Evolutionary conservation across 53 echinoderm and acorn worm genomes (phyloP).

Genomic region (Paracentrotus lividus): DNA sequence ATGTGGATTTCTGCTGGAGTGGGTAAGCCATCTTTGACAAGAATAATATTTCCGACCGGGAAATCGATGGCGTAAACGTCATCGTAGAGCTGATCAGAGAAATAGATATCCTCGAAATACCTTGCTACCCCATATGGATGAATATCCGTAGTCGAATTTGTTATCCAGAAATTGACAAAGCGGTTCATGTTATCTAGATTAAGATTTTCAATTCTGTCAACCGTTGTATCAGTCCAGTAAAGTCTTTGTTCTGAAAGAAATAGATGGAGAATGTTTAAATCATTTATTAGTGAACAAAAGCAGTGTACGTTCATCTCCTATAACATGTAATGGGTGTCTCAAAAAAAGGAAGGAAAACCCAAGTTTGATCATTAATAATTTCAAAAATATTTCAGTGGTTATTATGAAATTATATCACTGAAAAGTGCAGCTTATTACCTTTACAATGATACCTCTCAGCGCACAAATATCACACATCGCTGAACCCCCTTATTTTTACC

Average conservation of each 20-base stretch:
- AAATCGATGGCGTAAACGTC: background rate
- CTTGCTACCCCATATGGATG: background rate
- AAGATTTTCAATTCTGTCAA: background rate
- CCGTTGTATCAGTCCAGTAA: conserved; percentile 18
- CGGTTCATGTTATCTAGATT: background rate
- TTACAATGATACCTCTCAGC: too few species aligned
- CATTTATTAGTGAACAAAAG: too few species aligned
- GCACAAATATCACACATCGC: too few species aligned
- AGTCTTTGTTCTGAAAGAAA: background rate
- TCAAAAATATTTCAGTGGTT: too few species aligned
- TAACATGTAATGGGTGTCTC: too few species aligned
- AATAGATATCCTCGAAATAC: conserved; percentile 13
- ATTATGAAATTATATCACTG: too few species aligned
- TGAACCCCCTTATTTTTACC: too few species aligned
- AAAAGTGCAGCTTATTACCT: too few species aligned
- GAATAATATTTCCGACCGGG: background rate
- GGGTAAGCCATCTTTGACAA: background rate
- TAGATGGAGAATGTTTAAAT: too few species aligned
- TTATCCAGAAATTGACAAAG: background rate
- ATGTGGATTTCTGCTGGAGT: background rate
- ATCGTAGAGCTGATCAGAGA: background rate
- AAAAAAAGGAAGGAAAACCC: too few species aligned
- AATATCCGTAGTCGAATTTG: background rate
- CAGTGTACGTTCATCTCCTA: too few species aligned
- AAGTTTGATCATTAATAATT: too few species aligned